phyloP scores from a whole-genome alignment of 2,113 vertebrate species.

The Cnemophilus loriae region DNA sequence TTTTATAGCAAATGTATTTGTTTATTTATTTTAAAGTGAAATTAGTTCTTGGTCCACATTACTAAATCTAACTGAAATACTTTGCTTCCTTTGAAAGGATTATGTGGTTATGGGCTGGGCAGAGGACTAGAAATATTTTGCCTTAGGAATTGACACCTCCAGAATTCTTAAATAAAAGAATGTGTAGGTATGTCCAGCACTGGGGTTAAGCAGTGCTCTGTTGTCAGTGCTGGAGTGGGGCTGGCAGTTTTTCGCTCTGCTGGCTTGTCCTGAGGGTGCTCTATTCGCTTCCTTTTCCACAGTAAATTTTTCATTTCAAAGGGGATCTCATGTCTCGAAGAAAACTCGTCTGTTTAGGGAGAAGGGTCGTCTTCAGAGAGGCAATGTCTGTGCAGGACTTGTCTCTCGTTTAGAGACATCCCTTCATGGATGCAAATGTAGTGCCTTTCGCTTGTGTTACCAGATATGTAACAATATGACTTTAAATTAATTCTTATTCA shows the following conservation, averaged over 20 bases:
- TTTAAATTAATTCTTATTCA: background rate
- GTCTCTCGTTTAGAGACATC: background rate
- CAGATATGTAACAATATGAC: background rate
- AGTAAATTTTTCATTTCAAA: background rate
- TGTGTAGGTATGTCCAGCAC: rapidly evolving
- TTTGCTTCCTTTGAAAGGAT: background rate
- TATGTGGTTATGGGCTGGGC: background rate
- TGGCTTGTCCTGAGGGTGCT: background rate
- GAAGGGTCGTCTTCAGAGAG: background rate
- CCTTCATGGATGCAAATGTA: background rate
- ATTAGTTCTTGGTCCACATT: background rate
- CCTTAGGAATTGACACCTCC: background rate
- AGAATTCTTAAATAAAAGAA: background rate
- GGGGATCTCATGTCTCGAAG: background rate
- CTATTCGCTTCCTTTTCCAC: background rate
- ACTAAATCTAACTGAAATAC: background rate
- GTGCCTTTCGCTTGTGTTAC: background rate
- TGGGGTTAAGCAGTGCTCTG: background rate
- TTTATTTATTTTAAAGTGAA: background rate
- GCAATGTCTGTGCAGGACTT: background rate
- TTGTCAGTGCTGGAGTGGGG: background rate
- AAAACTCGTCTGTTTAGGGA: background rate
- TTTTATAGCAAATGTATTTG: background rate
- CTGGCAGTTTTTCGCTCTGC: background rate
- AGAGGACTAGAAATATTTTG: background rate